Conservation (phyloP, 2,888 invertebrate species). For the Siphonodentalium dalli region DNA sequence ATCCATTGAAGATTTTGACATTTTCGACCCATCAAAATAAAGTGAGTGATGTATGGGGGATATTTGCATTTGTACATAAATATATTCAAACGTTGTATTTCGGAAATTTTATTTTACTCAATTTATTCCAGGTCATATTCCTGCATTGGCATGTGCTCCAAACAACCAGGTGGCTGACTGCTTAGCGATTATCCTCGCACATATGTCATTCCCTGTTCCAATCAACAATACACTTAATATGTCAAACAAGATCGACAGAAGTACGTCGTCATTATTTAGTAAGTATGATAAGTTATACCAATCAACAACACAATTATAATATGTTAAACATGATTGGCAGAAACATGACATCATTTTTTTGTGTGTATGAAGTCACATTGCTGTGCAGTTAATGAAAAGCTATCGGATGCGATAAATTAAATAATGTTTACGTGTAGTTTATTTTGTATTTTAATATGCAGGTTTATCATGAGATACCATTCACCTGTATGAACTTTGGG, state of each 20-base stretch:
- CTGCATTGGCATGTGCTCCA: constrained; percentile 73
- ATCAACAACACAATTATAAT: neutral
- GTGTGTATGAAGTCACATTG: too few species aligned
- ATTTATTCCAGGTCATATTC: constrained; percentile 70
- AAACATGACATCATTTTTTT: neutral
- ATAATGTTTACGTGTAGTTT: too few species aligned
- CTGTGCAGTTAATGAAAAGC: neutral
- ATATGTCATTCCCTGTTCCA: constrained; percentile 57
- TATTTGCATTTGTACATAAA: too few species aligned
- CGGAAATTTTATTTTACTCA: too few species aligned
- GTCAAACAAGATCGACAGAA: constrained; percentile 33
- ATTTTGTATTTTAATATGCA: too few species aligned
- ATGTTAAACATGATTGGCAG: neutral
- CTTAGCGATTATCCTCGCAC: constrained; percentile 70
- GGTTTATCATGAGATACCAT: too few species aligned
- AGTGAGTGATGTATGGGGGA: too few species aligned
- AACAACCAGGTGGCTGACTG: constrained; percentile 72
- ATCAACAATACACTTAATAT: constrained; percentile 45
- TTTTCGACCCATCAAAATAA: too few species aligned
- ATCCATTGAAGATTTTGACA: too few species aligned
- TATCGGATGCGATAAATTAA: neutral
- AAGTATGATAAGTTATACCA: constrained; percentile 27
- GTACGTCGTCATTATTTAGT: constrained; percentile 36
- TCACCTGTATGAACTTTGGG: too few species aligned
- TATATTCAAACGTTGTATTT: too few species aligned